Base-by-base conservation (phyloP, 2,888 invertebrate species). In the Sminthurinus aureus region DNA sequence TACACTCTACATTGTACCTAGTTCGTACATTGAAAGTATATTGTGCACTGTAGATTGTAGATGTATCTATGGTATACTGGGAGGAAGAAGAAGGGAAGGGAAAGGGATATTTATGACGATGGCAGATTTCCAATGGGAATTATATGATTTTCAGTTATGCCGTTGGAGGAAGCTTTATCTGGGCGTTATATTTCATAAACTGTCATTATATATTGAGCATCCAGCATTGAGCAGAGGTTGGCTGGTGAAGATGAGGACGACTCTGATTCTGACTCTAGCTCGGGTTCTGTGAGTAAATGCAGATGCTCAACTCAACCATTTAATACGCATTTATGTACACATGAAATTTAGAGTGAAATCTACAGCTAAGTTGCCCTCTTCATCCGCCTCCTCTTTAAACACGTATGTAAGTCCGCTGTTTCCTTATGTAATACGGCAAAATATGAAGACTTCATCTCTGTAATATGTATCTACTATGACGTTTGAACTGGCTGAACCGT, bases 81-180 rank as follows among this genome's bases (percentile, higher is more conserved):
- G 15, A 9, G 38, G 26, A 50, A 75, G 26, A 22, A 38, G 50
- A 73, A 26, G 26, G 73, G 26, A 22, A 73, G 75, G 4, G 75
- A 75, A 75, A 75, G 75, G 50, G 75, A 75, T 51, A 75, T 75
- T 75, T 75, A 75, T 75, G 75, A 75, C 18, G 0, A 52, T 75
- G 75, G 75, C 75, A 75, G 52, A 51, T 51, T 75, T 75, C 75
- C 75, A 75, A 75, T 75, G 75, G 75, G 75, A 75, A 75, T 75
- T 51, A 75, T 75, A 75, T 75, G 75, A 75, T 75, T 75, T 75
- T 52, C 75, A 71, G 71, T 71, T 71, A 71, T 71, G 71, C 71
- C 71, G 26, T 71, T 24, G 71, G 8, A 71, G 71, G 71, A 71
- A 24, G 71, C 71, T 71, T 71, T 71, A 71, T 71, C 71, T 71